phyloP scores from a whole-genome alignment of 2,888 invertebrate species.

The Megamerina dolium region DNA sequence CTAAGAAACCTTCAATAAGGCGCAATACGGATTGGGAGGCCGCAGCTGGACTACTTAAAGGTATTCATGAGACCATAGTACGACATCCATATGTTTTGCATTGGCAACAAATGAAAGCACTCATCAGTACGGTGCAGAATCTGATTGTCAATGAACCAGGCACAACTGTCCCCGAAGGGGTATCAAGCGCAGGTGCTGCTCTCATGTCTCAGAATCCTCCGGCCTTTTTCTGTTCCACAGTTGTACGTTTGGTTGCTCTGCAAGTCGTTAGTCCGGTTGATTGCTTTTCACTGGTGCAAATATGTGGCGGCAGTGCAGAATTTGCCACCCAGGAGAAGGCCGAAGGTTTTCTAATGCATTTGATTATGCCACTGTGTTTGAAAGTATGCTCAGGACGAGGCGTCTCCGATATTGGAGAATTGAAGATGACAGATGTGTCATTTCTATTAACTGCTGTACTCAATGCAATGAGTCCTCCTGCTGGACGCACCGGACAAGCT shows the following conservation, averaged over 20 bases:
- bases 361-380: slow-evolving; percentile 92
- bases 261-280: slow-evolving; percentile 94
- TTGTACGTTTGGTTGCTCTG: slow-evolving; percentile 88
- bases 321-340: slow-evolving; percentile 88
- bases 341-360: slow-evolving; percentile 92
- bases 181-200: slow-evolving; percentile 78
- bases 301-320: slow-evolving; percentile 85
- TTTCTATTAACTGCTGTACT: slow-evolving; percentile 86
- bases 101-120: slow-evolving; percentile 87
- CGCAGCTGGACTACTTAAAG: slow-evolving; percentile 87
- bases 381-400: slow-evolving; percentile 91
- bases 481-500: slow-evolving; percentile 62
- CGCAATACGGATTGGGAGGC: slow-evolving; percentile 97
- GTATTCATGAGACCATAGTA: slow-evolving; percentile 88
- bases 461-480: slow-evolving; percentile 78
- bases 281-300: slow-evolving; percentile 85
- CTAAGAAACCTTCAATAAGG: slow-evolving; percentile 88
- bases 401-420: slow-evolving; percentile 80
- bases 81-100: slow-evolving; percentile 95
- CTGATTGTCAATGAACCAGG: slow-evolving; percentile 50
- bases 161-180: slow-evolving; percentile 55
- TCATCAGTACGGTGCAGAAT: slow-evolving; percentile 79
- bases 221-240: slow-evolving; percentile 90
- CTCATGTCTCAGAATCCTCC: slow-evolving; percentile 90
- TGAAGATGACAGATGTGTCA: slow-evolving; percentile 83